phyloP scores from a whole-genome alignment of 2,888 invertebrate genomes.

The Drosophila helvetica region DNA sequence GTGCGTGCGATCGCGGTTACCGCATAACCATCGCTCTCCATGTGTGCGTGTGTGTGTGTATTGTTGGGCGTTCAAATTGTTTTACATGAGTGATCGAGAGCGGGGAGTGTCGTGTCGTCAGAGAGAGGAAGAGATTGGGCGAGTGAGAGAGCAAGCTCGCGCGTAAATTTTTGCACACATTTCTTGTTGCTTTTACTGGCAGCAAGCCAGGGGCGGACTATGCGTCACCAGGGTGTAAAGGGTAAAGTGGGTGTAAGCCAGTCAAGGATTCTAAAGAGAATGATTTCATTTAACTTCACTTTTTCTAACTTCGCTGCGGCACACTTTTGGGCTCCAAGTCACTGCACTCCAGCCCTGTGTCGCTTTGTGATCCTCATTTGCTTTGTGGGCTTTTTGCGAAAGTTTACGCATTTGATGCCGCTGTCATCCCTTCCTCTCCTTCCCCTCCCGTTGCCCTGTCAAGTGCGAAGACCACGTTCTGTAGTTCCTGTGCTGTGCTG shows the following conservation, averaged over 20 bases:
- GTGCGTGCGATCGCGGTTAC: slow-evolving; percentile 66
- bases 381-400: slow-evolving; percentile 53
- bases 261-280: too few species aligned
- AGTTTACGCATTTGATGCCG: slow-evolving; percentile 61
- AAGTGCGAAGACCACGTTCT: slow-evolving; percentile 12
- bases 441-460: background rate
- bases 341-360: slow-evolving; percentile 2
- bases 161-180: slow-evolving; percentile 21
- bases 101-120: slow-evolving; percentile 2
- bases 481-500: slow-evolving; percentile 46
- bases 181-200: background rate
- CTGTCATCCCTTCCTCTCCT: slow-evolving; percentile 18
- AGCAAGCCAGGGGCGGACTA: slow-evolving; percentile 2
- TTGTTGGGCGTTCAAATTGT: slow-evolving; percentile 55
- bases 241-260: background rate
- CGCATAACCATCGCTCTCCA: slow-evolving; percentile 29
- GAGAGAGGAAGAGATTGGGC: slow-evolving; percentile 10
- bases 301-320: background rate
- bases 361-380: background rate
- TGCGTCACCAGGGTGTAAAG: background rate
- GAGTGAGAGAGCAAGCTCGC: slow-evolving; percentile 3
- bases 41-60: slow-evolving; percentile 55
- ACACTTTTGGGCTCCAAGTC: background rate
- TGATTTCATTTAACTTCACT: too few species aligned
- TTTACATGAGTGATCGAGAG: slow-evolving; percentile 49